Percentiles rank a stretch among this genome's conserved stretches.
These are phyloP conservation scores for Boulengeromyrus knoepffleri DNA, from an alignment of 2,113 vertebrate genomes.

Conservation along the genomic window DNA sequence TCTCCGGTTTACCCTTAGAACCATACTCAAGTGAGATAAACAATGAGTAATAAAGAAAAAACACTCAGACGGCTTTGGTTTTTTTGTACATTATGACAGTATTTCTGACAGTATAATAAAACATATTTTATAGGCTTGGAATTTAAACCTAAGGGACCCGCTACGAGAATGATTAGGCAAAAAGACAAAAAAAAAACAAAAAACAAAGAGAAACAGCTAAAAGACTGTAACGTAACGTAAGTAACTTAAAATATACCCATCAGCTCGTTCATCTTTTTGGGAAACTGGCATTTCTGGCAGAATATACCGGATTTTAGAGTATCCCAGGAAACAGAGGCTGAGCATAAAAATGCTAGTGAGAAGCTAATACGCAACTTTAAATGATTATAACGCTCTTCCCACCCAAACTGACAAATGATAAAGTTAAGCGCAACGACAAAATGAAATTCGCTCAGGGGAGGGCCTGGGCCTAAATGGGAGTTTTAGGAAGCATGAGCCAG, in stretches of 20 bases:
- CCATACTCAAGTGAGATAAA: background rate
- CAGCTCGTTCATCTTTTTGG: background rate
- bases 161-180: background rate
- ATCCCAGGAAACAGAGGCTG: background rate
- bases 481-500: background rate
- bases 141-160: background rate
- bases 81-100: background rate
- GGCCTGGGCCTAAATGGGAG: background rate
- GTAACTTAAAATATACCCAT: background rate
- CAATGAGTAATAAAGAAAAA: slow-evolving; percentile 2
- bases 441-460: background rate
- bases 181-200: background rate
- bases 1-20: background rate
- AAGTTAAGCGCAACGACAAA: background rate
- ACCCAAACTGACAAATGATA: background rate
- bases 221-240: background rate
- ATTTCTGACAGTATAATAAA: background rate
- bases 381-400: background rate
- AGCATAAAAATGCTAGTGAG: background rate
- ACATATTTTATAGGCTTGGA: background rate
- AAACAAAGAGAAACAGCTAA: background rate
- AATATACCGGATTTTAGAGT: background rate
- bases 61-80: background rate
- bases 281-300: background rate
- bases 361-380: background rate